Base-by-base conservation (phyloP, 2,113 vertebrate species). In the Sciurus niger region DNA sequence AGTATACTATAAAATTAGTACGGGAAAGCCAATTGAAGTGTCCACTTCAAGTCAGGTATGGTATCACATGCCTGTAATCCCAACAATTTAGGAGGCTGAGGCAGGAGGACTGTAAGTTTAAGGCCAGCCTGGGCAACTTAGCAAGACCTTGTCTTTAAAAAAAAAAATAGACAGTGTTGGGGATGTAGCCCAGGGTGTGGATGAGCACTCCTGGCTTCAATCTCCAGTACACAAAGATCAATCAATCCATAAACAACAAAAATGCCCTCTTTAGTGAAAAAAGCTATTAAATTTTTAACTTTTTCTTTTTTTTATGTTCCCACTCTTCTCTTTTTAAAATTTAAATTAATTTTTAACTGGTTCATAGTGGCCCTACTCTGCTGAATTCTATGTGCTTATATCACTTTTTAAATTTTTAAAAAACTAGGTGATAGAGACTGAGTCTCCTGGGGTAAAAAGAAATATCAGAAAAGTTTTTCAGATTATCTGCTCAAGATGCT, bases 11-110 rank as follows among this genome's bases (percentile, higher is more conserved):
- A 79, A 93, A 93, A 79, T 84, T 86, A 76, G 48, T 65, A 79
- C 51, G 24, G 24, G 32, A 84, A 92, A 95, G 60, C n/a, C 48
- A 86, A 48, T 83, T 72, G 65, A 95, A 95, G 88, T 90, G 73
- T 1, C 68, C n/a, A 88, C 22, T 85, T 95, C 14, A 63, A 48
- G 5, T 12, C 9, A 28, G 60, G 22, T 25, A 2, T 28, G 60
- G 60, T 63, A 22, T 24, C 25, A 28, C 24, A 63, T 4, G 25
- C 25, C 60, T 63, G 60, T 25, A 28, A 63, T 63, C 60, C 60
- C 9, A 63, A 6, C 60, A 63, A 63, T 28, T 28, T 28, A 9
- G 60, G 60, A 60, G 60, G 60, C 60, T 63, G 60, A 63, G 60
- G 60, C 60, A 63, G 24, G 25, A 63, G 24, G 60, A 63, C 25